Evolutionary conservation across 2,797 vertebrate genomes (phyloP), one percentile per base, ranked within the genome.

Genomic region (Cheirogaleus major): DNA sequence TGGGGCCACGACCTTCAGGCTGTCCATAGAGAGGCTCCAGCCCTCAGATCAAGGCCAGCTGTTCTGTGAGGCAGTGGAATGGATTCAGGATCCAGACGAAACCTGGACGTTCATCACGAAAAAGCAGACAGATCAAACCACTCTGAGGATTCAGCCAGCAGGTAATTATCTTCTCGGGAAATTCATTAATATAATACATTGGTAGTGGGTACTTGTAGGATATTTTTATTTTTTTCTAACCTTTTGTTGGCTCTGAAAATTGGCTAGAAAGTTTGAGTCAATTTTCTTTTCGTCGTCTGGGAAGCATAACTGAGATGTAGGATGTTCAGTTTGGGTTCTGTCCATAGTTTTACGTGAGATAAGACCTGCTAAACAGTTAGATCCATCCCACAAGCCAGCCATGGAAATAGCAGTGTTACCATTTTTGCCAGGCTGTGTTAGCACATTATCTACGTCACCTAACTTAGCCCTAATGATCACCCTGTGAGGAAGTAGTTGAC

Each of bases 61-160:
- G 48, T 98, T 98, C 93, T 99, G 99, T 0, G 97, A 98, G 59
- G 98, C 97, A 0, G 72, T 85, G 0, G 98, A 99, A 67, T 99
- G 98, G 98, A 99, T 99, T 52, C 98, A 99, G 96, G 99, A 99
- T 91, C 98, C 98, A 0, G 98, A 98, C 30, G 14, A 95, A 88
- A 98, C 48, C 0, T 99, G 99, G 99, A 98, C 98, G 57, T 96
- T 93, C 17, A 99, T 99, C 61, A 89, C 98, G 13, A 86, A 94
- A 92, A 99, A 98, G 95, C 87, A 95, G 30, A 98, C 99, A 0
- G 76, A 91, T 30, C 97, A 50, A 78, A 97, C 92, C 0, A 91
- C 2, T 0, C 92, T 99, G 94, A 88, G 0, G 1, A 91, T 99
- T 30, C 38, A 25, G 30, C 97, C 96, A 0, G 55, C 43, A 93